Percentiles rank a stretch among this genome's conserved stretches.
Evolutionary conservation across 2,113 vertebrate species (phyloP).

Genomic region (Benitochromis conjunctus): DNA sequence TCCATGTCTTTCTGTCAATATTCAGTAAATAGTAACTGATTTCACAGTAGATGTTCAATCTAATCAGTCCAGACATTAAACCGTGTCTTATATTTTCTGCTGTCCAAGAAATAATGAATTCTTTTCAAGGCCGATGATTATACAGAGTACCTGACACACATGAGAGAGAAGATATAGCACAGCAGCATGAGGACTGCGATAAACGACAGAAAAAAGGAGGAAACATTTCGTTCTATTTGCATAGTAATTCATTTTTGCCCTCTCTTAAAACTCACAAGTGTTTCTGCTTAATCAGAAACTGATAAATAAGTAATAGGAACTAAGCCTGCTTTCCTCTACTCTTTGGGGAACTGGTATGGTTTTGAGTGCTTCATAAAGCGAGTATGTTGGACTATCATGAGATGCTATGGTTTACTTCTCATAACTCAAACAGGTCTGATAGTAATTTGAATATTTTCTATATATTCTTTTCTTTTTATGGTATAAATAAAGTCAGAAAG

Average conservation of each 20-base stretch:
- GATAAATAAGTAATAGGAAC: constrained; percentile 61
- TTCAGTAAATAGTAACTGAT: background rate
- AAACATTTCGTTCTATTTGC: constrained; percentile 54
- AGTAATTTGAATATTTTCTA: background rate
- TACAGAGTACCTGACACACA: constrained; percentile 37
- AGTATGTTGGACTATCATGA: background rate
- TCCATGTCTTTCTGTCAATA: background rate
- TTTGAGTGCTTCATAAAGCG: background rate
- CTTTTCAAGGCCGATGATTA: background rate
- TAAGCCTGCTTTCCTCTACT: constrained; percentile 18
- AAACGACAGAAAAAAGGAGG: constrained; percentile 31
- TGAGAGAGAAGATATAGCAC: constrained; percentile 16
- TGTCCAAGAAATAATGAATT: background rate
- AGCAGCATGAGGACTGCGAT: constrained; percentile 42
- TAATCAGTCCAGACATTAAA: background rate
- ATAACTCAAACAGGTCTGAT: background rate
- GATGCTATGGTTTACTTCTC: background rate
- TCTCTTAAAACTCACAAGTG: constrained; percentile 37
- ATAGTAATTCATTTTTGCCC: constrained; percentile 46
- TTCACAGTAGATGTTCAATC: background rate
- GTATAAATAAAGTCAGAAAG: background rate
- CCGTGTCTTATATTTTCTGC: background rate
- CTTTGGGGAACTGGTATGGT: constrained; percentile 8
- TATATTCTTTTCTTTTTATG: background rate
- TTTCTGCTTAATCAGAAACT: constrained; percentile 19